Percentiles rank a stretch among this genome's conserved stretches.
These are phyloP conservation scores for Rhinopomastus cyanomelas DNA, from an alignment of 2,113 vertebrate species.

Conservation along the genomic window DNA sequence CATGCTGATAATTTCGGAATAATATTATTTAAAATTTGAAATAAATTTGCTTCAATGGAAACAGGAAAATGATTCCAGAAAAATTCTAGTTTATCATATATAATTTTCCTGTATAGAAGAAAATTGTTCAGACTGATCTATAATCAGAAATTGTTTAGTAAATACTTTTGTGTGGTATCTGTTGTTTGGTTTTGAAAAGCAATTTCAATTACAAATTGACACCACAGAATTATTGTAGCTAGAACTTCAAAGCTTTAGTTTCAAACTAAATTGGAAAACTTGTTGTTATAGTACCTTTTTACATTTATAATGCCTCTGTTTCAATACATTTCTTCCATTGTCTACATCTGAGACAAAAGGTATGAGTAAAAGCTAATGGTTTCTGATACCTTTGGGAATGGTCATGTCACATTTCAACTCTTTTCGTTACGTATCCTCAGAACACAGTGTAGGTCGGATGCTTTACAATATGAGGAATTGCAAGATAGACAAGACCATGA, in stretches of 20 bases:
- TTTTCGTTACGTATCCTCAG: background rate
- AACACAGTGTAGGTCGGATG: background rate
- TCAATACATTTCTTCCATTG: background rate
- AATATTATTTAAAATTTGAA: background rate
- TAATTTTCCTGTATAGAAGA: background rate
- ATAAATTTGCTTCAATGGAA: background rate
- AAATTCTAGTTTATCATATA: background rate
- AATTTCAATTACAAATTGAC: background rate
- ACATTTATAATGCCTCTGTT: background rate
- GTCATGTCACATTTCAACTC: background rate
- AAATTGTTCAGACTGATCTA: background rate
- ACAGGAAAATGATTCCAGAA: background rate
- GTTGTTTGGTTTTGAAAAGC: background rate
- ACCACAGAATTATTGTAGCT: background rate
- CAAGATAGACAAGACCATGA: background rate
- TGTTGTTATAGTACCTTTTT: background rate
- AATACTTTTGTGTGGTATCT: background rate
- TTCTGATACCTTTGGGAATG: background rate
- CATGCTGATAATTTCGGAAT: background rate
- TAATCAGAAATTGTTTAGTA: background rate
- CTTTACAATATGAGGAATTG: background rate
- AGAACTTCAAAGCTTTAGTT: background rate
- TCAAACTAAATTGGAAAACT: background rate
- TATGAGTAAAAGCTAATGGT: background rate
- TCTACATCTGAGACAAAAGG: background rate